Evolutionary conservation across 1,140 invertebrate genomes (phyloP).

Genomic region (Diabrotica undecimpunctata): DNA sequence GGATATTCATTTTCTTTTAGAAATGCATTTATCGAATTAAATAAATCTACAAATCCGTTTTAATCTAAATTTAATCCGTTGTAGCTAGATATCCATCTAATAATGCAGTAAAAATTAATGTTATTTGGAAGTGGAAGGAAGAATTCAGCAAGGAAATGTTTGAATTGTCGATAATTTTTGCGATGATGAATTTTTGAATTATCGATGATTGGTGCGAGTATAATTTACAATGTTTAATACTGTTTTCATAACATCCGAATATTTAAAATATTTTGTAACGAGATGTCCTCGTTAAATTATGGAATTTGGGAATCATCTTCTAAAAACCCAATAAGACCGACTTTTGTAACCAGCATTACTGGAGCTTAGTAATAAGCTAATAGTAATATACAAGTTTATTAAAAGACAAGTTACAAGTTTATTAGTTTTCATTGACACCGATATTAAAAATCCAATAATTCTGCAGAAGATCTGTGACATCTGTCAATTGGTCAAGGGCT

Average conservation of each 20-base stretch:
- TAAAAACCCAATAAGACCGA: no score
- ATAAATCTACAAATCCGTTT: not conserved
- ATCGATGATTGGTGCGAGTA: slow-evolving; percentile 19
- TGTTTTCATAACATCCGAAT: slow-evolving; percentile 26
- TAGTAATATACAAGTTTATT: no score
- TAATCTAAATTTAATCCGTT: not conserved
- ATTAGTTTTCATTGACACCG: no score
- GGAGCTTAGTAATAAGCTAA: no score
- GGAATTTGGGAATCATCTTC: no score
- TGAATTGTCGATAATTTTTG: slow-evolving; percentile 26
- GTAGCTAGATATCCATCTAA: not conserved
- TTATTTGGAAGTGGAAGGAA: not conserved
- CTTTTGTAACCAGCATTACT: no score
- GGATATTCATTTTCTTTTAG: not conserved
- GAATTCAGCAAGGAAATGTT: slow-evolving; percentile 16
- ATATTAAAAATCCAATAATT: no score
- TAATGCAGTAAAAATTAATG: not conserved
- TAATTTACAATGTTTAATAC: slow-evolving; percentile 21
- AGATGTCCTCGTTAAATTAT: slow-evolving; percentile 32
- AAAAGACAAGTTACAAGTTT: no score
- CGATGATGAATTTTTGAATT: no score
- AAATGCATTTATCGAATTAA: not conserved
- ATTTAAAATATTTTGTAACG: slow-evolving; percentile 29
- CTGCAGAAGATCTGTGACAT: no score
- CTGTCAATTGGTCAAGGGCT: no score